These are phyloP conservation scores for Sebastes dallii DNA, from an alignment of 2,797 vertebrate genomes.

Conservation along the genomic window DNA sequence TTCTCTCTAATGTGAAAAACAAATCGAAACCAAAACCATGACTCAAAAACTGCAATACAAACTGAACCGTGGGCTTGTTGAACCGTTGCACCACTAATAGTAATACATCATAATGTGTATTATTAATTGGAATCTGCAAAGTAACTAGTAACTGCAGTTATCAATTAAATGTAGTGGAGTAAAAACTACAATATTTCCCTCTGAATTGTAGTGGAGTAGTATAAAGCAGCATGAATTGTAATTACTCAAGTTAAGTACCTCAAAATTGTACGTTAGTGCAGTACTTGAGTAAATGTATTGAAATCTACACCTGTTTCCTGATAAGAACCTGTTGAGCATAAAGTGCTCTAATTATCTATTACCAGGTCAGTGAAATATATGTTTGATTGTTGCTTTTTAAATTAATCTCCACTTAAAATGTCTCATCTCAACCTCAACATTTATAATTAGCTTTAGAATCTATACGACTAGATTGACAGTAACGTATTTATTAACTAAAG, in stretches of 20 bases:
- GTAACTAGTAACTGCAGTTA: not conserved
- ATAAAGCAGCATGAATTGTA: no score
- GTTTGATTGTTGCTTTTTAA: not conserved
- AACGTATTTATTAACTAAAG: not conserved
- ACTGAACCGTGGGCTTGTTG: no score
- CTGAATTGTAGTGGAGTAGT: not conserved
- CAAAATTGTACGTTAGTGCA: not conserved
- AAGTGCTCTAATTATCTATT: not conserved
- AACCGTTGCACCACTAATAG: no score
- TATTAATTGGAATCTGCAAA: not conserved
- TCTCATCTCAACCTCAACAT: not conserved
- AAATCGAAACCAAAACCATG: no score
- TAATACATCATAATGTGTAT: not conserved
- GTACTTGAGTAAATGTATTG: not conserved
- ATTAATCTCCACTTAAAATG: not conserved
- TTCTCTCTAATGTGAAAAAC: no score
- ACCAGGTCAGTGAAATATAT: not conserved
- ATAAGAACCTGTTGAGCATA: not conserved
- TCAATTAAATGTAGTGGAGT: not conserved
- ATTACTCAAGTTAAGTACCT: no score
- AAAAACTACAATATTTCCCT: not conserved
- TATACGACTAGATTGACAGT: not conserved
- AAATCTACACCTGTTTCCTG: not conserved
- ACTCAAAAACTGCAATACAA: no score
- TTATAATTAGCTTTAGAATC: slow-evolving; percentile 1